Base-by-base conservation (phyloP, 2,888 invertebrate species). In the Tipula lateralis region DNA sequence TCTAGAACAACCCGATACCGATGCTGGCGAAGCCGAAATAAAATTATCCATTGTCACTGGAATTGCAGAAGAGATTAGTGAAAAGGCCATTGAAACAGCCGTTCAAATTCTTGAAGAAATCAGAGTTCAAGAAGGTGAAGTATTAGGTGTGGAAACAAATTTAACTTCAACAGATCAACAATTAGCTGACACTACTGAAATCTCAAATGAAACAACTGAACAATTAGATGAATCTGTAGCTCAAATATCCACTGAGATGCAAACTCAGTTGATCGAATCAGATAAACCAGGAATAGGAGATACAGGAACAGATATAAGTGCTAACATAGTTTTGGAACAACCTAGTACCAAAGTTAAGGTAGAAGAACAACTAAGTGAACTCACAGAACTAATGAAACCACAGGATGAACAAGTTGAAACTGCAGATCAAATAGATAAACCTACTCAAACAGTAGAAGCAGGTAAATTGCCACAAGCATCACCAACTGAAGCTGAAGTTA, bases 371-470 rank as follows among this genome's bases (percentile, higher is more conserved):
- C n/a, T n/a, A n/a, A n/a, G n/a, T n/a, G n/a, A 19, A 3, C 32
- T 32, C 4, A 32, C 32, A 32, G 4, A 32, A 32, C 32, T 32
- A 7, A 32, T n/a, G n/a, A n/a, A 32, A 7, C 7, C 32, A 7
- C 3, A 32, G 32, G 32, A 3, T 32, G 13, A 80, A 80, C 24
- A 12, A 80, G 2, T 2, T 19, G 80, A 80, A 80, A 19, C 24
- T 80, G 29, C 29, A 19, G 13, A n/a, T n/a, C 80, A 9, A 16
- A 80, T 19, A 80, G 13, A 29, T 29, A 1, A 86, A 87, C 85
- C 85, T 86, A 84, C 84, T 86, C 80, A 85, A 85, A 32, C 88
- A 87, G 85, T 88, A 84, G 12, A 50, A 85, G 80, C 81, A 85
- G 66, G 34, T 87, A 84, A 86, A 86, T 2, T 3, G 16, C 16